Evolutionary conservation across 2,888 invertebrate species (phyloP).

Genomic region (Diaperis boleti): DNA sequence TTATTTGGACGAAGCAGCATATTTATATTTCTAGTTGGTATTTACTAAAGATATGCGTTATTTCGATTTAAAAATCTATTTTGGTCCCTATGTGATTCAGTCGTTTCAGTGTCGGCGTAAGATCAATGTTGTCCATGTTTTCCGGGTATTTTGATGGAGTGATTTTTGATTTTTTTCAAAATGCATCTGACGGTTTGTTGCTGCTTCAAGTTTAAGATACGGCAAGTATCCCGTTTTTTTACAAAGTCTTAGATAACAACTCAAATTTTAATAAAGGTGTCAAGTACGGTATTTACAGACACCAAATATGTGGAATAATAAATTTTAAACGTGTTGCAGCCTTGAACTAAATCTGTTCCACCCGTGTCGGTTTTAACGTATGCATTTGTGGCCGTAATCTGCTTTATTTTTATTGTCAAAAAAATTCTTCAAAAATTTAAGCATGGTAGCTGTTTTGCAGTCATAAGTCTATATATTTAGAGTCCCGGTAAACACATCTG

Average conservation of each 20-base stretch:
- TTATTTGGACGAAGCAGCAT: slow-evolving; percentile 8
- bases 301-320: slow-evolving; percentile 17
- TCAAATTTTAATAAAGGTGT: slow-evolving; percentile 1
- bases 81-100: slow-evolving; percentile 51
- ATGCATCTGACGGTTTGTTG: slow-evolving; percentile 54
- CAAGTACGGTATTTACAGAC: not conserved
- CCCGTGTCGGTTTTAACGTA: not conserved
- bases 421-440: too few species aligned
- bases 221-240: slow-evolving; percentile 53
- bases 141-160: not conserved
- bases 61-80: slow-evolving; percentile 52
- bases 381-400: not conserved
- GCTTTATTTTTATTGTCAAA: not conserved
- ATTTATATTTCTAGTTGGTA: slow-evolving; percentile 22
- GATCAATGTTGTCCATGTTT: not conserved
- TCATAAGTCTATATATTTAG: too few species aligned
- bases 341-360: slow-evolving; percentile 8
- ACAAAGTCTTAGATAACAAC: slow-evolving; percentile 1
- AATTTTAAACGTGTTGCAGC: slow-evolving; percentile 3
- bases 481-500: too few species aligned
- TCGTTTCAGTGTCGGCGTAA: slow-evolving; percentile 42
- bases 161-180: slow-evolving; percentile 11
- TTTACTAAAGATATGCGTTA: slow-evolving; percentile 38
- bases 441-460: too few species aligned
- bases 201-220: slow-evolving; percentile 56